Conservation (phyloP, 2,113 vertebrate genomes). For the Otis tarda region DNA sequence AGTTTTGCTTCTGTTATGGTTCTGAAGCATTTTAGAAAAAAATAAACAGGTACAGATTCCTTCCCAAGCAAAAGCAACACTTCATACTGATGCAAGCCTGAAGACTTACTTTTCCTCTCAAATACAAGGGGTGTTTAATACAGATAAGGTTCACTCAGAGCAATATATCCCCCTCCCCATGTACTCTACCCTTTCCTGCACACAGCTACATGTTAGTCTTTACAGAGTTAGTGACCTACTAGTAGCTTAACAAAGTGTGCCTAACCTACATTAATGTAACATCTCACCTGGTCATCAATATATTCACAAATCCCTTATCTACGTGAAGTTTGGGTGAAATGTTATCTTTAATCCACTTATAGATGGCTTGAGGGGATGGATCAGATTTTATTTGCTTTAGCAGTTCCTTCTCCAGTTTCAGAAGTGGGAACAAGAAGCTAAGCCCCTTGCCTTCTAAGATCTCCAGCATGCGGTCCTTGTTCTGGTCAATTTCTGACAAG, state of each 20-base stretch:
- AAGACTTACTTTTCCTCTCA: background rate
- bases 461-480: slow-evolving; percentile 99
- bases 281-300: slow-evolving; percentile 96
- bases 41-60: fast-evolving
- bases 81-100: background rate
- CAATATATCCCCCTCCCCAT: fast-evolving
- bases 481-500: slow-evolving; percentile 94
- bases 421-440: slow-evolving; percentile 96
- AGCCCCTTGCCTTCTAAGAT: slow-evolving; percentile 97
- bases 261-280: background rate
- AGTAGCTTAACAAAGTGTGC: fast-evolving
- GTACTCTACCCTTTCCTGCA: fast-evolving
- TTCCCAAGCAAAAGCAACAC: background rate
- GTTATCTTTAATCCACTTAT: slow-evolving; percentile 99
- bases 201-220: fast-evolving
- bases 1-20: fast-evolving
- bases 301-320: slow-evolving; percentile 99
- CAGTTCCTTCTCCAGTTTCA: slow-evolving; percentile 98
- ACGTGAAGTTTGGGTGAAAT: slow-evolving; percentile 98
- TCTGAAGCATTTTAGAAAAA: background rate
- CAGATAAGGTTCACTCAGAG: fast-evolving
- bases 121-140: fast-evolving
- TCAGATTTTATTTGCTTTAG: slow-evolving; percentile 96
- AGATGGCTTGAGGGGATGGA: slow-evolving; percentile 96
- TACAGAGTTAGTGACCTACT: fast-evolving